These are phyloP conservation scores for Schizopygopsis malacanthus DNA, from an alignment of 2,797 vertebrate genomes.

Conservation along the genomic window DNA sequence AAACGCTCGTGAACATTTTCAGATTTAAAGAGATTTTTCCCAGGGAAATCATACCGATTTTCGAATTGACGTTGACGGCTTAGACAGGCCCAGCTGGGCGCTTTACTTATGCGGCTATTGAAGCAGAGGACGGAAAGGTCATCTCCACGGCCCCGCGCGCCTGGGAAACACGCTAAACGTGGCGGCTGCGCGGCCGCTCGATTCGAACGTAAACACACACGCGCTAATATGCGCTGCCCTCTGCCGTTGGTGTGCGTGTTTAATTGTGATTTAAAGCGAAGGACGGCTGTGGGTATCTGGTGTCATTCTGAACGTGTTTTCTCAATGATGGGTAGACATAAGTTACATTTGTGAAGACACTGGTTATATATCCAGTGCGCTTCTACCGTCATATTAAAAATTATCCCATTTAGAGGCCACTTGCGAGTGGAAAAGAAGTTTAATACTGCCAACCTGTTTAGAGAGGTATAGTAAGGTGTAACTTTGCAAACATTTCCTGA, in stretches of 20 bases:
- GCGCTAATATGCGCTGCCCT: background rate
- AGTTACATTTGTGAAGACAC: background rate
- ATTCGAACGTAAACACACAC: conserved; percentile 23
- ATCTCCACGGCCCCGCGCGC: conserved; percentile 66
- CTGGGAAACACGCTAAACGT: conserved; percentile 63
- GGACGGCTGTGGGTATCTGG: background rate
- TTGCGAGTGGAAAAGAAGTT: conserved; percentile 59
- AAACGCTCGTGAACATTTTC: conserved; percentile 27
- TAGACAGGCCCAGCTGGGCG: conserved; percentile 85
- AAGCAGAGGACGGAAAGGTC: conserved; percentile 80
- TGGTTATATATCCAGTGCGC: background rate
- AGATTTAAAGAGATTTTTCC: conserved; percentile 73
- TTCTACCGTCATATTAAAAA: background rate
- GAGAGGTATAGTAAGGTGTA: conserved; percentile 85
- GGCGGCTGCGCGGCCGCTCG: conserved; percentile 13
- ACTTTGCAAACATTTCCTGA: conserved; percentile 94
- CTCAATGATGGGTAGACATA: background rate
- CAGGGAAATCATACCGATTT: conserved; percentile 90
- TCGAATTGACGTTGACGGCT: conserved; percentile 87
- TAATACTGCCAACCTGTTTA: conserved; percentile 72
- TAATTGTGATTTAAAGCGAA: conserved; percentile 45
- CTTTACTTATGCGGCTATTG: conserved; percentile 80
- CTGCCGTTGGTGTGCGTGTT: conserved; percentile 46
- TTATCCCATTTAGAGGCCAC: conserved; percentile 37
- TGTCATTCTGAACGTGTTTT: background rate